Conservation (phyloP, 2,113 vertebrate genomes). For the Oncorhynchus keta region DNA sequence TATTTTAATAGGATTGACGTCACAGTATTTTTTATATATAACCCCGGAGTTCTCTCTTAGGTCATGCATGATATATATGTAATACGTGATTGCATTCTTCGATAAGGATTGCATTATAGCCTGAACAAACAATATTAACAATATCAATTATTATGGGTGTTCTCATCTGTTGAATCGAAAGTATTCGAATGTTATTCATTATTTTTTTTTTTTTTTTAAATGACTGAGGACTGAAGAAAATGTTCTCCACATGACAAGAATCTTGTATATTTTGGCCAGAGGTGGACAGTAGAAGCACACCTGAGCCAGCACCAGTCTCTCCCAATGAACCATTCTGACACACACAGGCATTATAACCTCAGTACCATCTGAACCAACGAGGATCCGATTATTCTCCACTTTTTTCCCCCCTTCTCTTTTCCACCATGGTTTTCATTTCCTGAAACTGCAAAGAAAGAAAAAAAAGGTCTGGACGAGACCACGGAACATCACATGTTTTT, state of each 20-base stretch:
- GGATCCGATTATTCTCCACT: conserved; percentile 42
- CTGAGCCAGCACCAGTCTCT: background rate
- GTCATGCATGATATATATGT: conserved; percentile 2
- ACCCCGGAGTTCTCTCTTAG: conserved; percentile 24
- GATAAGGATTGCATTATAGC: background rate
- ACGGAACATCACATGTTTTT: conserved; percentile 86
- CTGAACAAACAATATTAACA: background rate
- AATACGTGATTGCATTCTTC: background rate
- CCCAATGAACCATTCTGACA: background rate
- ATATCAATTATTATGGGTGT: no score
- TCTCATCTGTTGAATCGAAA: background rate
- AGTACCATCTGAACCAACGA: conserved; percentile 38
- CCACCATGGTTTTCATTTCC: conserved; percentile 83
- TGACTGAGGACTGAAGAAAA: background rate
- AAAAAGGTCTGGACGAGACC: conserved; percentile 74
- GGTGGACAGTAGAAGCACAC: background rate
- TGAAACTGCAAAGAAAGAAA: conserved; percentile 77
- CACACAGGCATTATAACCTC: conserved; percentile 29
- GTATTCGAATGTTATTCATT: no score
- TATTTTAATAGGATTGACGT: conserved; percentile 29
- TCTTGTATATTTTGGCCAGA: background rate
- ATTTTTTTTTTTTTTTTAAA: no score
- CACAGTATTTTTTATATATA: conserved; percentile 22
- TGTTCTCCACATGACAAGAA: background rate
- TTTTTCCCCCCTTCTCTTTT: conserved; percentile 63